Base-by-base conservation (phyloP, 2,888 invertebrate species). In the Phyllotreta cruciferae region DNA sequence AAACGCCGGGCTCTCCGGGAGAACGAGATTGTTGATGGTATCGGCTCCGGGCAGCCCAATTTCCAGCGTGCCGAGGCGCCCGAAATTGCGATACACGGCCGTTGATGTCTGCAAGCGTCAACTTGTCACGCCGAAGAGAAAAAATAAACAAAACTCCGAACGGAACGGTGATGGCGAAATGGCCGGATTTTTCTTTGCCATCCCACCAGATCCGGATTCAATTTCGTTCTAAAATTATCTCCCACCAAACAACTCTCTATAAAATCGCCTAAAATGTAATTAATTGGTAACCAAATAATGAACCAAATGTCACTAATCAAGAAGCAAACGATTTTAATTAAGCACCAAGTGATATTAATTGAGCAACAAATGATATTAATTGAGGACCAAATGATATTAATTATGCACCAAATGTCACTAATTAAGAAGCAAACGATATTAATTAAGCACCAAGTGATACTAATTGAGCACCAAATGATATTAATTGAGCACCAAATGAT, bases 11-110 rank as follows among this genome's bases (percentile, higher is more conserved):
- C 24, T 24, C 24, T 24, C 72, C 75, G 75, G 73, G 74, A 75
- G 75, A 76, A 75, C 76, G 80, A 80, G 80, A 80, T 80, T 80
- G 80, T 80, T 80, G 80, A 80, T 80, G 78, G 74, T 80, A 80
- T 80, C 80, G 73, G 76, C 73, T 24, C 24, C 71, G 77, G 76
- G 77, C 76, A 77, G 77, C 75, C 77, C 77, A 77, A 78, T 78
- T 75, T 60, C 75, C 74, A 57, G 39, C 50, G 75, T 75, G 75
- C 74, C 75, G 73, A 77, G 79, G 78, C 79, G 79, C 78, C 79
- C 75, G 73, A 74, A 78, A 79, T 79, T 78, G 78, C 77, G 78
- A 78, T 77, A 77, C 77, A 77, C 74, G 71, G 71, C 74, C 75
- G 75, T 72, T 74, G 77, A 77, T 76, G 77, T 78, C 78, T 77